Evolutionary conservation across 2,797 vertebrate species (phyloP).

Genomic region (Acanthurus leucopareius): DNA sequence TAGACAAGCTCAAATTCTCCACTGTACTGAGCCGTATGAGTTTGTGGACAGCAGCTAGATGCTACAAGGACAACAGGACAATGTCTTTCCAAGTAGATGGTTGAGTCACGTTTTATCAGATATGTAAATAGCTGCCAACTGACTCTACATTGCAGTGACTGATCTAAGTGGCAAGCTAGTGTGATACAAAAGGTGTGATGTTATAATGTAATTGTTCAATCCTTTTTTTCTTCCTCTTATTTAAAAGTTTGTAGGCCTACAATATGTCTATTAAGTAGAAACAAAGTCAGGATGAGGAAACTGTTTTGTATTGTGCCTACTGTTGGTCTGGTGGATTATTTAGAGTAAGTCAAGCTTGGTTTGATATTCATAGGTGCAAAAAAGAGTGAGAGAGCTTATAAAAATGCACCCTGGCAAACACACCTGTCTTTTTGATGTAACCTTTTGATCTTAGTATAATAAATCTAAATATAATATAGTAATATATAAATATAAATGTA

Average conservation of each 20-base stretch:
- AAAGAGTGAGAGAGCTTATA: neutral
- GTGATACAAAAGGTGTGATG: neutral
- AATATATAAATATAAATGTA: too few relatives aligned
- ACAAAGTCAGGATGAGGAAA: neutral
- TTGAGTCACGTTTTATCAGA: slow-evolving; percentile 29
- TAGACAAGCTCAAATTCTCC: too few relatives aligned
- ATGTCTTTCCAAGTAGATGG: slow-evolving; percentile 43
- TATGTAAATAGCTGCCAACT: neutral
- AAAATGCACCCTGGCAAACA: too few relatives aligned
- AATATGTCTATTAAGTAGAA: neutral
- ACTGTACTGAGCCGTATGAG: neutral
- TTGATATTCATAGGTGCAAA: neutral
- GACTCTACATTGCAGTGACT: slow-evolving; percentile 2
- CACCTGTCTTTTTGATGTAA: too few relatives aligned
- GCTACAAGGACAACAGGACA: neutral
- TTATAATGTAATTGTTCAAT: neutral
- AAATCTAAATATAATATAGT: too few relatives aligned
- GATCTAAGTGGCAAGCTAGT: neutral
- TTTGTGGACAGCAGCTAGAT: slow-evolving; percentile 46
- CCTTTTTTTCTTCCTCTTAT: neutral
- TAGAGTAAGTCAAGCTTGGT: neutral
- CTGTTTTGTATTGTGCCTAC: neutral
- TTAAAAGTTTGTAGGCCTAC: neutral
- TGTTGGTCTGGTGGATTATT: neutral
- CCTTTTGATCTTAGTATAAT: too few relatives aligned